These are phyloP conservation scores for Sternotherus odoratus DNA, from an alignment of 2,797 vertebrate genomes.

Conservation along the genomic window DNA sequence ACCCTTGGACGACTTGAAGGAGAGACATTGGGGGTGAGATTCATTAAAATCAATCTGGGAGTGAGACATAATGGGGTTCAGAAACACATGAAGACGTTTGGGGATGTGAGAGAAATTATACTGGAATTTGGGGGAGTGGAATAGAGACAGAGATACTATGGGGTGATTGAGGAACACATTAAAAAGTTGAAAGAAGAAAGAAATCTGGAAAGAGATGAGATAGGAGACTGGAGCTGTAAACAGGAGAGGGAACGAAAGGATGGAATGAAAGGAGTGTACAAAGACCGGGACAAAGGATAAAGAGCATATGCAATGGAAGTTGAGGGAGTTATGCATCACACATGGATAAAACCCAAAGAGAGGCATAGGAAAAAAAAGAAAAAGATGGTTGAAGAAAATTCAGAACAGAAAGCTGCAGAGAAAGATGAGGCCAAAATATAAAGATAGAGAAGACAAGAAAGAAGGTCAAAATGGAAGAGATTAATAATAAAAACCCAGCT, in stretches of 20 bases:
- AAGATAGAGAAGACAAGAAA: neutral
- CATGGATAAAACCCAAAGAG: neutral
- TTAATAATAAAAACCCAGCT: neutral
- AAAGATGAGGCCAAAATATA: neutral
- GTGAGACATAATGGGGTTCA: neutral
- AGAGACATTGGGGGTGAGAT: neutral
- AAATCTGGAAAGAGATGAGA: neutral
- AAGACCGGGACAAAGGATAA: neutral
- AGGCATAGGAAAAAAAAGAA: neutral
- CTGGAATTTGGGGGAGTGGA: neutral
- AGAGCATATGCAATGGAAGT: neutral
- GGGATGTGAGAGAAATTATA: neutral
- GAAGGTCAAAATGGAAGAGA: neutral
- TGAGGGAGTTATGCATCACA: neutral
- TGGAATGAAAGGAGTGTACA: neutral
- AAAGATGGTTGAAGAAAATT: neutral
- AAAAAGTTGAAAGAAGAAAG: neutral
- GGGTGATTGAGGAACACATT: neutral
- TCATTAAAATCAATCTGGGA: neutral
- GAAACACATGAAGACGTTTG: neutral
- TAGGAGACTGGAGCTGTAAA: neutral
- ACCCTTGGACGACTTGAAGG: neutral
- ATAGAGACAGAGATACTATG: neutral
- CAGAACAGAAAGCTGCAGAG: neutral
- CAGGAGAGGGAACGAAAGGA: neutral